Base-by-base conservation (phyloP, 2,797 vertebrate species). In the Neostethus bicornis region DNA sequence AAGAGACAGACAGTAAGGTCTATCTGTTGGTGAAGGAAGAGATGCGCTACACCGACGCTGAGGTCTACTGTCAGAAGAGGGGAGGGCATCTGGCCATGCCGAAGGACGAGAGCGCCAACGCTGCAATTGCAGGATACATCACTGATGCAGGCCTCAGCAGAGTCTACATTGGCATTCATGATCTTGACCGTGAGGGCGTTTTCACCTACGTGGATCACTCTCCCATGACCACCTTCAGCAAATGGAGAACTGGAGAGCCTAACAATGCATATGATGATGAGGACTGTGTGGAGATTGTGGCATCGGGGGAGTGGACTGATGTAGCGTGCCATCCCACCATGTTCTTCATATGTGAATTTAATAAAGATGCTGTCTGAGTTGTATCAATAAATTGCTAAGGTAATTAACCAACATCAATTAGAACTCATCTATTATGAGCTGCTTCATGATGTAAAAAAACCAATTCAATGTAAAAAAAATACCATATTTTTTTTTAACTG, bases 21-120 rank as follows among this genome's bases (percentile, higher is more conserved):
- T 99, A 98, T 79, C 92, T 98, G 86, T 89, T 99, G 93, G 97
- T 99, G 86, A 98, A 97, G 86, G 97, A 99, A 84, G 96, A 96
- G 88, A 97, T 95, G 58, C 79, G 94, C 38, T 96, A 95, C 78
- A 66, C 83, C 4, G 96, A 99, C 0, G 97, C 97, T 0, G 94
- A 99, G 86, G 83, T 79, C 82, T 92, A 95, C 85, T 99, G 97
- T 74, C 96, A 95, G 14, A 91, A 90, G 48, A 91, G 95, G 68
- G 96, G 97, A 47, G 97, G 97, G 70, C 93, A 92, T 13, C 91
- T 99, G 85, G 90, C 91, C 87, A 99, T 99, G 97, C 97, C 97
- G 48, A 97, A 95, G 78, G 96, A 99, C 9, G 94, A 95, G 72
- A 87, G 78, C 5, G 86, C 95, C 88, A 99, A 99, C 53, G 67